Evolutionary conservation across 2,113 vertebrate species (phyloP), one percentile per base, ranked within the genome.

Genomic region (Chlorodrepanis virens): DNA sequence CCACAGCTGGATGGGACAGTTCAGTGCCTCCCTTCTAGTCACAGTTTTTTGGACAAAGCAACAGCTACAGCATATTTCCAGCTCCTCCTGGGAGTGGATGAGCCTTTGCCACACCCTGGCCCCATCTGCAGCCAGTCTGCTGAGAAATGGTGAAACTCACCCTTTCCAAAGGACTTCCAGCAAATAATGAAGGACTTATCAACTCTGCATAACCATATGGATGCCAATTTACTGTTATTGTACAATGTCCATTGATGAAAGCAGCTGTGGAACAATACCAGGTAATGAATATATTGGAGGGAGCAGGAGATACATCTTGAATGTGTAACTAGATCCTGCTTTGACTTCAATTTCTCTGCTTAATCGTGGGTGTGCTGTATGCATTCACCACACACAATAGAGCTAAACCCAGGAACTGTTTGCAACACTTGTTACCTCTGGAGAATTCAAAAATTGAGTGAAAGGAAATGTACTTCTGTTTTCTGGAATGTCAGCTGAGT

Each of bases 261-360:
- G 47, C 6, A 9, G 65, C 42, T n/a, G 40, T 24, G 91, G 89
- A 94, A 91, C 42, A 70, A 70, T 70, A 77, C 10, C 25, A 49
- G 42, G 60, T 63, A 81, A 91, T 87, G 42, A 89, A 77, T 67
- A 47, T 44, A 81, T 19, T 87, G 84, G 85, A 87, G 52, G 0
- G 3, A 87, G 57, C 29, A 67, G 84, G 27, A 87, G 74, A 67
- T 68, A 18, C 12, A 71, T 89, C 81, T 91, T 76, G 61, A 82
- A 89, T 89, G 23, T 71, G 33, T 75, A 93, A 95, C 44, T 54
- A 89, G 69, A 93, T 87, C 79, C 74, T 71, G 47, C 77, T 87
- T 87, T 84, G 74, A 91, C 90, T 78, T 87, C 81, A 24, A 35
- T 89, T 89, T 75, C 64, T 81, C 81, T 64, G 47, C 52, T 63